Conservation (phyloP, 2,113 vertebrate species). For the Chrysemys picta region DNA sequence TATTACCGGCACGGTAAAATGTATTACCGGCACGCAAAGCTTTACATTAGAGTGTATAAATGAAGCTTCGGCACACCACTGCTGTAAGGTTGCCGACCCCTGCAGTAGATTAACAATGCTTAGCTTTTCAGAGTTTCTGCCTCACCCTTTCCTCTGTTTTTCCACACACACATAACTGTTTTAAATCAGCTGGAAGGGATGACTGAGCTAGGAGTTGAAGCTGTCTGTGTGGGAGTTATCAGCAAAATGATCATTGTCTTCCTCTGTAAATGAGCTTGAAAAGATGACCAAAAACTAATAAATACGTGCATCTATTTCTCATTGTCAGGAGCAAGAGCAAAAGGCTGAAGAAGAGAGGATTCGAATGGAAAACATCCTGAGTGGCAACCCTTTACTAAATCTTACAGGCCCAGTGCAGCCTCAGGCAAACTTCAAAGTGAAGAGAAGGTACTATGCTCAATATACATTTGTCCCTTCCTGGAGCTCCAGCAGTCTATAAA, state of each 20-base stretch:
- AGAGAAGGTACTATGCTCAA: slow-evolving; percentile 87
- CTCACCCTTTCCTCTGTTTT: background rate
- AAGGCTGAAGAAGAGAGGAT: slow-evolving; percentile 98
- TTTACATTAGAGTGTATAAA: no score
- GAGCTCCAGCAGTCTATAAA: background rate
- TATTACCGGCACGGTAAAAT: no score
- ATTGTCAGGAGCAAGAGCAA: slow-evolving; percentile 93
- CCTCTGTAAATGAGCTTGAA: background rate
- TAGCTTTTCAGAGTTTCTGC: background rate
- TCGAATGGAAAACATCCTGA: slow-evolving; percentile 97
- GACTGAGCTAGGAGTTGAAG: background rate
- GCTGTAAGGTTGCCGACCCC: no score
- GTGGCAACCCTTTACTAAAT: slow-evolving; percentile 94
- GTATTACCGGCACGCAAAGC: no score
- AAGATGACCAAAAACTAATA: background rate
- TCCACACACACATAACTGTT: fast-evolving
- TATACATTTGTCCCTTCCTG: fast-evolving
- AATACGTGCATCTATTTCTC: background rate
- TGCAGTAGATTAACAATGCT: background rate
- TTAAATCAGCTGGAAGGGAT: background rate
- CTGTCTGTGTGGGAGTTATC: background rate
- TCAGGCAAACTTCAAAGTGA: slow-evolving; percentile 92
- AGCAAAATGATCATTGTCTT: background rate
- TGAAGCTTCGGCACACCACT: no score
- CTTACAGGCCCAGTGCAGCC: slow-evolving; percentile 88